Evolutionary conservation across 2,888 invertebrate genomes (phyloP), one percentile per base, ranked within the genome.

Genomic region (Deilephila porcellus): DNA sequence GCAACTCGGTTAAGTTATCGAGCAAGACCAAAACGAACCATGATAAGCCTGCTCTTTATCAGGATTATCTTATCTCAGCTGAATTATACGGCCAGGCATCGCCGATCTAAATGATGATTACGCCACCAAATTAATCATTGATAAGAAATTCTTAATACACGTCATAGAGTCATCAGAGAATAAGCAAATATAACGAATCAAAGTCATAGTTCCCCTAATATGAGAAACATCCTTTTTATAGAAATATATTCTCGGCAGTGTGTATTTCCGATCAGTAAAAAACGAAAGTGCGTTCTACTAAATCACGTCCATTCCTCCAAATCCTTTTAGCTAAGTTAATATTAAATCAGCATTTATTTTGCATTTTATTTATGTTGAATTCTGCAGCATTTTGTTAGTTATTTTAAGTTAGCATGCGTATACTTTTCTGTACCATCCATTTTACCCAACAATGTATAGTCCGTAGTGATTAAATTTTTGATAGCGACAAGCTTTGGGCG

Each of bases 51-150:
- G 77, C 62, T 78, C 77, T 80, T 84, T 90, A 91, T 91, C 88
- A 77, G 81, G 80, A 82, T 82, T 91, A 91, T 93, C 92, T 93
- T 91, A 93, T 93, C 93, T 86, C 76, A 79, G 83, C 86, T 83
- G 87, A 91, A 91, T 90, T 90, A 86, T 88, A 90, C 85, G 86
- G 87, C 87, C 85, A 86, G 86, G 87, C 85, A 85, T 82, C 83
- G 83, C 82, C 85, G 82, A 84, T 85, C 82, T 83, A 81, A 83
- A 84, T 86, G 88, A 91, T 90, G 88, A 91, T 90, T 90, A 87
- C 86, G 83, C 79, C 83, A 84, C 86, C 85, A 90, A 90, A 91
- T 91, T 91, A 90, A 91, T 90, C 87, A 89, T 82, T 88, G 88
- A 90, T 70, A 73, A 73, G 37, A 19, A 52, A 29, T 34, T 73